A percentile compares a stretch with the other conserved stretches of the same genome.
Evolutionary conservation across 2,797 vertebrate species (phyloP).

Genomic region (Micrastur ruficollis): DNA sequence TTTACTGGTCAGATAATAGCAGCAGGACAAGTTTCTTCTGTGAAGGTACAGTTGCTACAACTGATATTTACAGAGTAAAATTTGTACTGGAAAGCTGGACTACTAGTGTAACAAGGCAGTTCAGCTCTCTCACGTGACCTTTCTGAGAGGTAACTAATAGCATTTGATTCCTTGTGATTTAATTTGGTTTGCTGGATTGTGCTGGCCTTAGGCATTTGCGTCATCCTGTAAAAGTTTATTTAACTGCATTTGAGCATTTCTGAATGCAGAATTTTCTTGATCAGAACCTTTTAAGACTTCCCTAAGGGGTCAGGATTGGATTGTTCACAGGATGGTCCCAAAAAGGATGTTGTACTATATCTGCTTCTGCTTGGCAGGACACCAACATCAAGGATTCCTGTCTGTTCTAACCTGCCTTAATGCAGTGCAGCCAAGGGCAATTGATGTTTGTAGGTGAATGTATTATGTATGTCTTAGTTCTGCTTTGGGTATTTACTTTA

Average conservation of each 20-base stretch:
- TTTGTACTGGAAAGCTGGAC: not conserved
- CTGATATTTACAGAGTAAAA: not conserved
- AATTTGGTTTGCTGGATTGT: not conserved
- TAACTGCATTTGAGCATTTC: not conserved
- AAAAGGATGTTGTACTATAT: not conserved
- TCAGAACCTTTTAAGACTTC: not conserved
- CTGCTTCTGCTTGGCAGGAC: not conserved
- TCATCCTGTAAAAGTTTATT: not conserved
- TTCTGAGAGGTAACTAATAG: not conserved
- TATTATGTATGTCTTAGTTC: not conserved
- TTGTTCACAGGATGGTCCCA: not conserved
- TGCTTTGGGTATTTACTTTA: not conserved
- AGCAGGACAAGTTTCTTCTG: constrained; percentile 77
- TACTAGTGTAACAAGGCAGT: not conserved
- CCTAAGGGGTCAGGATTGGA: not conserved
- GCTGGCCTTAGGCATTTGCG: not conserved
- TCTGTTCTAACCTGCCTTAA: not conserved
- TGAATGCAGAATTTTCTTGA: not conserved
- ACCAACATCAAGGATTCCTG: not conserved
- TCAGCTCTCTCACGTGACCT: not conserved
- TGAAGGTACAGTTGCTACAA: constrained; percentile 65
- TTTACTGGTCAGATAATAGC: constrained; percentile 74
- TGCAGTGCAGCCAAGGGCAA: not conserved
- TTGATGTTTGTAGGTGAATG: not conserved
- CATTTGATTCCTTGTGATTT: not conserved